Base-by-base conservation (phyloP, 2,797 vertebrate genomes). In the Podarcis siculus region DNA sequence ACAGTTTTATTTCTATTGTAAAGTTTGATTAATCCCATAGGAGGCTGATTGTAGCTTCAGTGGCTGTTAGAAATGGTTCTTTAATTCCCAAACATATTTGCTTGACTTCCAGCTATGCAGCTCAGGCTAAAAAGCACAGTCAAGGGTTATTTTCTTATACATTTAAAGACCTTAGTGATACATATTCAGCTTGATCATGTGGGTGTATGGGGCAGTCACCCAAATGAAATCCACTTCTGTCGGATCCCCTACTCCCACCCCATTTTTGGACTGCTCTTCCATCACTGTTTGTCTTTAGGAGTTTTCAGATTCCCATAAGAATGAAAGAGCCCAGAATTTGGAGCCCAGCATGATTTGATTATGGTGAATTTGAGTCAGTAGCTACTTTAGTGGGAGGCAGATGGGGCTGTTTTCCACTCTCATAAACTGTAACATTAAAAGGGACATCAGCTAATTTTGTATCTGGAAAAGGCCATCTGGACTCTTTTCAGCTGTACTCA, bases 401-500 rank as follows among this genome's bases (percentile, higher is more conserved):
- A 95, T 94, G 95, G 93, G 73, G 82, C 83, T 94, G 89, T 91
- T 96, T 95, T 95, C 84, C 87, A n/a, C 89, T 94, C 89, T 90
- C 77, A 89, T 84, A 93, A 91, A 87, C 92, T 84, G 37, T 92
- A 92, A 90, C 76, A 79, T 93, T 95, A 92, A 91, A 93, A 94
- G 93, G 89, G 94, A 93, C 58, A 88, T 93, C 87, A 88, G 32
- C 85, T 94, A 94, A 94, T 96, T 96, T 93, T 90, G 91, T 90
- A 93, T 92, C 89, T 90, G 73, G 89, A 95, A 84, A 87, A 94
- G 85, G 82, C 94, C 95, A 95, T 94, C 94, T 96, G 95, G 66
- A 89, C 92, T 79, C 78, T 88, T 87, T 86, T 87, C 89, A 92
- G 88, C 86, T 91, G 92, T 90, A 85, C 78, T 45, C 86, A 90